Conservation (phyloP, 2,113 vertebrate genomes). For the Periophthalmus modestus region DNA sequence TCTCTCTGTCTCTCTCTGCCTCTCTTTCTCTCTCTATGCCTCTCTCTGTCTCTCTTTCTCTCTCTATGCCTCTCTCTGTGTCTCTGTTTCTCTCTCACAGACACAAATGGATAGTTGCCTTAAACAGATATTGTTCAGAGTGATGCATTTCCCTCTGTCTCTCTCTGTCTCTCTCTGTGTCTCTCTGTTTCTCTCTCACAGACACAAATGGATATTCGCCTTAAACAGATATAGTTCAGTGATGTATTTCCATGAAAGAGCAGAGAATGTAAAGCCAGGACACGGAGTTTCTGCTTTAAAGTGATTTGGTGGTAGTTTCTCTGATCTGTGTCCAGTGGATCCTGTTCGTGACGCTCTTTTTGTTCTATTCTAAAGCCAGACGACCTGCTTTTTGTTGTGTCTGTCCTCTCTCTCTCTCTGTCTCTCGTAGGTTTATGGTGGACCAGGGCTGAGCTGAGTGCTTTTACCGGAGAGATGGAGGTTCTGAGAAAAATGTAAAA, state of each 20-base stretch:
- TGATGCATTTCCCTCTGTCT: not conserved
- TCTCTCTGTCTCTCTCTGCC: too few relatives aligned
- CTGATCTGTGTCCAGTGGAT: too few relatives aligned
- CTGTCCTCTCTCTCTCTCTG: constrained; percentile 25
- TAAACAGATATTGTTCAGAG: constrained; percentile 4
- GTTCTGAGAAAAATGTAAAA: constrained; percentile 5
- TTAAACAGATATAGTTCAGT: constrained; percentile 5
- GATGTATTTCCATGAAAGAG: constrained; percentile 18
- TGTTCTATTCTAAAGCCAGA: too few relatives aligned
- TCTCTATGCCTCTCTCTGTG: too few relatives aligned
- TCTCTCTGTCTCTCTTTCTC: too few relatives aligned
- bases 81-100: not conserved
- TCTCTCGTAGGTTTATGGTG: constrained; percentile 35
- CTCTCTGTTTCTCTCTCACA: not conserved
- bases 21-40: too few relatives aligned
- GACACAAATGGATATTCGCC: not conserved
- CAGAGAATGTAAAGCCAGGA: constrained; percentile 4
- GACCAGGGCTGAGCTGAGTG: constrained; percentile 18
- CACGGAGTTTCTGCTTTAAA: constrained; percentile 11
- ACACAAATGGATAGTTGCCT: not conserved
- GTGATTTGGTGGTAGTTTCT: constrained; percentile 33
- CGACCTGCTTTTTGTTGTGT: constrained; percentile 41
- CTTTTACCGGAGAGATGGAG: constrained; percentile 15
- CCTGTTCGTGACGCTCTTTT: too few relatives aligned
- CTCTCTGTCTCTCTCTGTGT: too few relatives aligned